A percentile compares a stretch with the other conserved stretches of the same genome.
Evolutionary conservation across 2,888 invertebrate genomes (phyloP).

Genomic region (Ichneumon xanthorius): DNA sequence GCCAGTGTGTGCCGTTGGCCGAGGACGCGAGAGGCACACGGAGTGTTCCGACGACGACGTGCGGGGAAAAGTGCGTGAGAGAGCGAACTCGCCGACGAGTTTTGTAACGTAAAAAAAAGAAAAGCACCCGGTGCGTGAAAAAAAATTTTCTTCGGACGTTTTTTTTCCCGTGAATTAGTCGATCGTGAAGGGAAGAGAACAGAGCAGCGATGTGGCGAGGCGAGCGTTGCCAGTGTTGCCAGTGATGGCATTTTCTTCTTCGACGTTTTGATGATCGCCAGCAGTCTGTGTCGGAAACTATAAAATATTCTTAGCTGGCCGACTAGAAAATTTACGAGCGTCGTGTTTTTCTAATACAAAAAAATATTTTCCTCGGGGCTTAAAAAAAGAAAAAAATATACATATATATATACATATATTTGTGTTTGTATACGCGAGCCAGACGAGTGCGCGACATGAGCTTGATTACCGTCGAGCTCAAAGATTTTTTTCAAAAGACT

Average conservation of each 20-base stretch:
- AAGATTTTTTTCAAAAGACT: conserved; percentile 31
- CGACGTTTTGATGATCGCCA: conserved; percentile 15
- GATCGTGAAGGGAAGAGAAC: conserved; percentile 1
- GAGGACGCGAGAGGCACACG: neutral
- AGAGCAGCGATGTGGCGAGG: conserved; percentile 6
- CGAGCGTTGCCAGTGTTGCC: conserved; percentile 11
- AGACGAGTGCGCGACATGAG: conserved; percentile 45
- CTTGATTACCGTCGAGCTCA: conserved; percentile 32
- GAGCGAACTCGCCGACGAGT: neutral
- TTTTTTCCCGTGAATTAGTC: neutral
- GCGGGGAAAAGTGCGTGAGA: conserved; percentile 9
- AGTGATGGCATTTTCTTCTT: conserved; percentile 14
- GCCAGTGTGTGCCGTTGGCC: conserved; percentile 6
- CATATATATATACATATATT: neutral
- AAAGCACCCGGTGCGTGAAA: neutral
- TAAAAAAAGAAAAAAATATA: neutral
- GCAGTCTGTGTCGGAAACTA: neutral
- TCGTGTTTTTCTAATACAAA: neutral
- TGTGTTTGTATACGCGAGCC: neutral
- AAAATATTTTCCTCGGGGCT: neutral
- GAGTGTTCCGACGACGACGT: neutral
- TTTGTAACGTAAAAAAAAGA: conserved; percentile 2
- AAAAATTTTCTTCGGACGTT: neutral
- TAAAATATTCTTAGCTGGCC: neutral
- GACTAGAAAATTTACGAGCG: neutral